Percentiles rank a stretch among this genome's conserved stretches.
phyloP scores from a whole-genome alignment of 2,113 vertebrate genomes.

The Alaudala cheleensis region DNA sequence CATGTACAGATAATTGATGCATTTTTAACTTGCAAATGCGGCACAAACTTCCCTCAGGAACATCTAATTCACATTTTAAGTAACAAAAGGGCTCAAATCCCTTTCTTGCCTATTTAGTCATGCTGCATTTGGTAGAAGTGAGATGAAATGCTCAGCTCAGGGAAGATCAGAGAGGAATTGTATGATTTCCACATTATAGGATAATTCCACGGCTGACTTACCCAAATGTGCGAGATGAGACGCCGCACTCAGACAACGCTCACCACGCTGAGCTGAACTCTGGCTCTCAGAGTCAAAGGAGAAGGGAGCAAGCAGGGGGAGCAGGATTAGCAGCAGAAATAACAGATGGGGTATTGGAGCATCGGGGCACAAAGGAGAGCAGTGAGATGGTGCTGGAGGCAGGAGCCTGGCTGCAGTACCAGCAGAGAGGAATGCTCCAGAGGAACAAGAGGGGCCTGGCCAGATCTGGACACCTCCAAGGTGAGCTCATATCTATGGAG shows the following conservation, averaged over 20 bases:
- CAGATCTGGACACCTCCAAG: fast-evolving
- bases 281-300: not conserved
- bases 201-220: conserved; percentile 69
- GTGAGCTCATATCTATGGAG: not conserved
- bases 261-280: not conserved
- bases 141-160: conserved; percentile 68
- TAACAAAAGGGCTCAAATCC: conserved; percentile 69
- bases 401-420: not conserved
- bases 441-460: fast-evolving
- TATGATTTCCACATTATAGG: conserved; percentile 66
- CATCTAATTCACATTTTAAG: conserved; percentile 66
- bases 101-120: conserved; percentile 71
- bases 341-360: not conserved
- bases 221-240: conserved; percentile 9
- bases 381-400: not conserved
- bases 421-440: not conserved
- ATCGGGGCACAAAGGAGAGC: not conserved
- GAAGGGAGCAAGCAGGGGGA: not conserved
- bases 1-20: conserved; percentile 19
- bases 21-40: conserved; percentile 52
- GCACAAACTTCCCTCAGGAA: conserved; percentile 67
- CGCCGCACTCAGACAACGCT: not conserved
- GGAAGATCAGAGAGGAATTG: conserved; percentile 70
- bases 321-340: not conserved
- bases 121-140: conserved; percentile 65